phyloP scores from a whole-genome alignment of 2,797 vertebrate species.

The Malurus leucopterus region DNA sequence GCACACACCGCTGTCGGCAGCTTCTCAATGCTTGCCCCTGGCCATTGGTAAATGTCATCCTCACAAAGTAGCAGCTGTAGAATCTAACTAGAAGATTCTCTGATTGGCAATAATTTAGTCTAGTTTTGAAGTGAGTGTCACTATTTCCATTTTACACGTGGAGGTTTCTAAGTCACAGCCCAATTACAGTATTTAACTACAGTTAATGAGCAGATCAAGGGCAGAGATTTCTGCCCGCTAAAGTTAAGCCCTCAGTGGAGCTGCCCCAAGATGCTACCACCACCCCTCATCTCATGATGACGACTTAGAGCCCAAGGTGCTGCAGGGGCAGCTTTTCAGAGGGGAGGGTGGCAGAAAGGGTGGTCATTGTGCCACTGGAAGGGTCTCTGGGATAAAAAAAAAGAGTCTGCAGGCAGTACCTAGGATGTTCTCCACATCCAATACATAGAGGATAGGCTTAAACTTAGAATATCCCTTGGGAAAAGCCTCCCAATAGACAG shows the following conservation, averaged over 20 bases:
- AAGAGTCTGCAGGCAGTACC: background rate
- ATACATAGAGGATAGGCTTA: background rate
- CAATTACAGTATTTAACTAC: background rate
- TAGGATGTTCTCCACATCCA: background rate
- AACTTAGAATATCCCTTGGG: background rate
- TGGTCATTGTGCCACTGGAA: background rate
- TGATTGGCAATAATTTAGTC: background rate
- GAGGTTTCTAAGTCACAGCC: background rate
- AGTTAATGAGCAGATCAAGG: background rate
- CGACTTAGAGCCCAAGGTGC: background rate
- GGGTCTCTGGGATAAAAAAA: background rate
- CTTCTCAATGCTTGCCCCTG: background rate
- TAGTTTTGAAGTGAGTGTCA: background rate
- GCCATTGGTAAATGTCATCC: background rate
- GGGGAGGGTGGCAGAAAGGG: background rate
- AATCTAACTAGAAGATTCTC: background rate
- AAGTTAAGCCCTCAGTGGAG: background rate
- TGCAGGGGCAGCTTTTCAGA: background rate
- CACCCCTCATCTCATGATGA: background rate
- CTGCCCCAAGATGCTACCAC: background rate
- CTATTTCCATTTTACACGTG: background rate
- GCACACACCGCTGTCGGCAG: accelerated
- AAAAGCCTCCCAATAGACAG: background rate
- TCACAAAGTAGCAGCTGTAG: background rate
- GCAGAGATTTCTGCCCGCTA: background rate